Evolutionary conservation across 1,140 invertebrate genomes (phyloP), one percentile per base, ranked within the genome.

Genomic region (Ceratina calcarata): DNA sequence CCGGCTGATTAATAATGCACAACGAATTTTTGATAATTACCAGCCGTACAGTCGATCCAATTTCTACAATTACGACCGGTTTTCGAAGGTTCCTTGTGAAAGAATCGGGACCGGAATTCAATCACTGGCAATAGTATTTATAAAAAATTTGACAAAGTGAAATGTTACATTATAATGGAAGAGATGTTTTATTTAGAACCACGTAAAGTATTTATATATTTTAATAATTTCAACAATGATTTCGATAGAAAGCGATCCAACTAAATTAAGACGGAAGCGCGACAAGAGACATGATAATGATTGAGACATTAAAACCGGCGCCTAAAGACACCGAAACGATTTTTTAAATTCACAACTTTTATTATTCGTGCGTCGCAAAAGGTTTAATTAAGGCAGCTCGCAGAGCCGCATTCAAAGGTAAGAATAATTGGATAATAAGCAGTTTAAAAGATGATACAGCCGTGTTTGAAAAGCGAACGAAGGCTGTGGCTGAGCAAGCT

Each of bases 351-450:
- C 37, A 45, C 37, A 45, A 45, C 37, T 45, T 6, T 45, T 45
- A 45, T 45, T 45, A 45, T 45, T 45, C 37, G 37, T 45, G 37
- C 37, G 37, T 45, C 37, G 37, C 37, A 24, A 32, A 45, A 27
- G 24, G 45, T 66, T 79, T 79, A 79, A 79, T 79, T 79, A 72
- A 58, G 15, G 18, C 51, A 20, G 49, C 65, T n/a, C 13, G 53
- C 53, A 16, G 32, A 4, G 37, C 3, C 58, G 10, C 32, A 16
- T 13, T 24, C 22, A 32, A 22, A 20, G 37, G 61, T 24, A 51
- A 20, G 73, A 74, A 72, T 86, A 86, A 86, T 86, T 83, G 85
- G 76, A 83, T 86, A 86, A 86, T 70, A 64, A 65, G 68, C 72
- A 65, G 53, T 80, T 85, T 82, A 73, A 85, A 72, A 65, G 78